Percentiles rank a stretch among this genome's conserved stretches.
These are phyloP conservation scores for Philereme transversata DNA, from an alignment of 2,888 invertebrate species.

Conservation along the genomic window DNA sequence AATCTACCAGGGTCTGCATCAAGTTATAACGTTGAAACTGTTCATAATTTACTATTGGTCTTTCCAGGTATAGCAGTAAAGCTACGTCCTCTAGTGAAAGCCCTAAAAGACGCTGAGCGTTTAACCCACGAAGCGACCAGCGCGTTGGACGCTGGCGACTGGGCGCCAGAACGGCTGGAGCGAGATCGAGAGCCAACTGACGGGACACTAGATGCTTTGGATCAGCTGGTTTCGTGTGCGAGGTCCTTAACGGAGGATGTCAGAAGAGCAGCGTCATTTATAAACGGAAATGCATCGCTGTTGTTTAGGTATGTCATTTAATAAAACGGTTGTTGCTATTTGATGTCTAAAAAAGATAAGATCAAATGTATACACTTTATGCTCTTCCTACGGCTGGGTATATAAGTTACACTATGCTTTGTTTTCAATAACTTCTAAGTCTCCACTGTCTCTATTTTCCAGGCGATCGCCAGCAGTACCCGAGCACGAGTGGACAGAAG, in stretches of 20 bases:
- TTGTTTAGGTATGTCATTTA: constrained; percentile 86
- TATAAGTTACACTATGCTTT: no score
- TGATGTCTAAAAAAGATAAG: no score
- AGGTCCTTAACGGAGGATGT: constrained; percentile 95
- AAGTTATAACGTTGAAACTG: no score
- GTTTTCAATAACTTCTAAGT: no score
- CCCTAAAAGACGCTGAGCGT: constrained; percentile 91
- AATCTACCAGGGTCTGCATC: no score
- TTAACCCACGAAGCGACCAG: constrained; percentile 91
- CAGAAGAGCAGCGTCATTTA: constrained; percentile 94
- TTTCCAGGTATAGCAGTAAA: constrained; percentile 85
- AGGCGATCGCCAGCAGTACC: constrained; percentile 70
- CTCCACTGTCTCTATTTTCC: constrained; percentile 19
- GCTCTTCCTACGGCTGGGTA: no score
- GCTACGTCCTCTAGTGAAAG: constrained; percentile 90
- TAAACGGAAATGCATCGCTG: constrained; percentile 92
- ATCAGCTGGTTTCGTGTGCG: constrained; percentile 94
- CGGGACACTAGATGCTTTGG: constrained; percentile 91
- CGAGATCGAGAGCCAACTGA: constrained; percentile 79
- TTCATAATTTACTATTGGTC: not conserved
- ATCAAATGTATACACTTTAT: no score
- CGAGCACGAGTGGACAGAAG: constrained; percentile 89
- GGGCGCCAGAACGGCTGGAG: constrained; percentile 88
- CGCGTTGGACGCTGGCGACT: constrained; percentile 89
- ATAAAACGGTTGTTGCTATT: no score